Conservation (phyloP, 2,113 vertebrate species). For the Nerophis lumbriciformis region DNA sequence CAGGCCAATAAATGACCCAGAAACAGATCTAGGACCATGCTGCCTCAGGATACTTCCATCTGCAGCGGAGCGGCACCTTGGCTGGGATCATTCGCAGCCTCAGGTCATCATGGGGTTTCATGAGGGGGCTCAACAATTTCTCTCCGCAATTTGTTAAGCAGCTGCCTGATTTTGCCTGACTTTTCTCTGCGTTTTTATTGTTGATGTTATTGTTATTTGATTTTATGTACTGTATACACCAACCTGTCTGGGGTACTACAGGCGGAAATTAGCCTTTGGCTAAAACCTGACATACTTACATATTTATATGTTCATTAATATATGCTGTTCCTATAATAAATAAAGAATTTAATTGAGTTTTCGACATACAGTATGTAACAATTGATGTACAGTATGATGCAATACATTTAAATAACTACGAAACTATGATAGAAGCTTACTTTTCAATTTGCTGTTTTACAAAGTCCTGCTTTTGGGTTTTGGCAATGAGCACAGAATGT, state of each 20-base stretch:
- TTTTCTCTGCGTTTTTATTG: too few species aligned
- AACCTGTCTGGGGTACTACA: too few species aligned
- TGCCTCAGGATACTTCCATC: slow-evolving; percentile 49
- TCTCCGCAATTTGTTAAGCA: background rate
- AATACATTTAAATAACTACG: too few species aligned
- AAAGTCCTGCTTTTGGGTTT: slow-evolving; percentile 39
- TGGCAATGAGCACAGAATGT: slow-evolving; percentile 42
- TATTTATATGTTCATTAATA: too few species aligned
- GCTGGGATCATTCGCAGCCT: slow-evolving; percentile 27
- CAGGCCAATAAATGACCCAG: slow-evolving; percentile 35
- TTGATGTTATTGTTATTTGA: too few species aligned
- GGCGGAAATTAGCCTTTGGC: too few species aligned
- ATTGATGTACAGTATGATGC: background rate
- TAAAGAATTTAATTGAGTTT: too few species aligned
- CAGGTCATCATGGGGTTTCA: slow-evolving; percentile 17
- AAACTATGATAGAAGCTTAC: slow-evolving; percentile 12
- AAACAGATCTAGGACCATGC: slow-evolving; percentile 34
- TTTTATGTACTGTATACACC: too few species aligned
- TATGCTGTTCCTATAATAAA: too few species aligned
- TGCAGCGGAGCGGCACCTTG: slow-evolving; percentile 35
- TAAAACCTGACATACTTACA: too few species aligned
- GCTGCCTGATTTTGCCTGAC: background rate
- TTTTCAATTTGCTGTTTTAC: slow-evolving; percentile 22
- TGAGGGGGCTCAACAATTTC: background rate
- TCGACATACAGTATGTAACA: background rate